Conservation (phyloP, 2,113 vertebrate genomes). For the Gnathonemus echidnorhynchus region DNA sequence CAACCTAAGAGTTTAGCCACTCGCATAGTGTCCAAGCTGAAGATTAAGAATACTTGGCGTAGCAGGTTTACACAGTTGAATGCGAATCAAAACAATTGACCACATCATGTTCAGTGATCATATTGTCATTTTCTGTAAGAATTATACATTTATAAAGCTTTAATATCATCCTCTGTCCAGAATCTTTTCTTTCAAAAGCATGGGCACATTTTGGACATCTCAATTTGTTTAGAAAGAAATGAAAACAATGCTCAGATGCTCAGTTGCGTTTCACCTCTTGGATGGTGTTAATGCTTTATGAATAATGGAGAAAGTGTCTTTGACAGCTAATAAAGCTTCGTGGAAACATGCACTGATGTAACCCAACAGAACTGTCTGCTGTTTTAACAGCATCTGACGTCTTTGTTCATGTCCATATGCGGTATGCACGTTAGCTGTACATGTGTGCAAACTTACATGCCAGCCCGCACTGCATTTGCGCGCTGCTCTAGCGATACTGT, state of each 20-base stretch:
- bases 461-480: background rate
- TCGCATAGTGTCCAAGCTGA: background rate
- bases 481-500: background rate
- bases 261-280: background rate
- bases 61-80: background rate
- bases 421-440: slow-evolving; percentile 1
- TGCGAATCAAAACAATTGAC: background rate
- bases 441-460: background rate
- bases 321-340: background rate
- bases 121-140: background rate
- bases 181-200: background rate
- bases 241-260: background rate
- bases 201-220: background rate
- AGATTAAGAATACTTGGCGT: background rate
- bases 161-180: background rate
- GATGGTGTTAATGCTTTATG: slow-evolving; percentile 13
- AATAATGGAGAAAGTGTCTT: background rate
- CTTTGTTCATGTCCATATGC: background rate
- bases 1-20: background rate
- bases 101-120: background rate
- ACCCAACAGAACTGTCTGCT: slow-evolving; percentile 1
- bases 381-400: background rate
- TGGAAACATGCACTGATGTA: slow-evolving; percentile 16
- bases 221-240: background rate
- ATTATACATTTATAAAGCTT: slow-evolving; percentile 5